These are phyloP conservation scores for Rhinopithecus roxellana DNA, from an alignment of 2,113 vertebrate species.

Conservation along the genomic window DNA sequence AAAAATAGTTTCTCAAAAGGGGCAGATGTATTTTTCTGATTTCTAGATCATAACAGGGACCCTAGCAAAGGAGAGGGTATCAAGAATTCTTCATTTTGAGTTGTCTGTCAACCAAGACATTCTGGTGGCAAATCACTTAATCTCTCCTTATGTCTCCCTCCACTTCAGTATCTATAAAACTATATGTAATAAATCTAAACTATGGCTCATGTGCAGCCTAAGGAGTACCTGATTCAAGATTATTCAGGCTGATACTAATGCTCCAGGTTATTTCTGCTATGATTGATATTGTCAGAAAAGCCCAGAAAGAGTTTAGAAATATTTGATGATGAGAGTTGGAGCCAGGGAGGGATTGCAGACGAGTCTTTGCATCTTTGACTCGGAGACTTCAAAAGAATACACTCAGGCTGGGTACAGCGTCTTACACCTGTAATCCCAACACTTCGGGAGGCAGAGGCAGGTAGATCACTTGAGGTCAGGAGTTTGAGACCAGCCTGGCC, in stretches of 20 bases:
- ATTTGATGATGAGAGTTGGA: not conserved
- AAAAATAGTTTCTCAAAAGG: not conserved
- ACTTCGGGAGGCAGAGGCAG: too few species aligned
- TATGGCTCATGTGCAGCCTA: not conserved
- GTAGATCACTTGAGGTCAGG: too few species aligned
- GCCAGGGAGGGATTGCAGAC: rapidly evolving
- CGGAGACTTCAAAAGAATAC: not conserved
- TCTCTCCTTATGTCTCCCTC: slow-evolving; percentile 7
- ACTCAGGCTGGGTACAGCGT: not conserved
- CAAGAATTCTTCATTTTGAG: not conserved
- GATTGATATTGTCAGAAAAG: slow-evolving; percentile 25
- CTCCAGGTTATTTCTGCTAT: not conserved
- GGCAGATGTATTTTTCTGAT: not conserved
- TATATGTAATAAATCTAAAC: slow-evolving; percentile 1
- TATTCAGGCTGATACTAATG: not conserved
- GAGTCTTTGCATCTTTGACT: slow-evolving; percentile 17
- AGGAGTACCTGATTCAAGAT: not conserved
- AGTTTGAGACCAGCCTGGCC: too few species aligned
- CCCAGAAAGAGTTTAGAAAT: not conserved
- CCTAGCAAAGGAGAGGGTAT: not conserved
- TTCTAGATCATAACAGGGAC: not conserved
- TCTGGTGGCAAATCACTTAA: not conserved
- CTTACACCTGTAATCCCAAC: too few species aligned
- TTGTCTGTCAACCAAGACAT: not conserved
- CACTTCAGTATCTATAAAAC: slow-evolving; percentile 1